Percentiles rank a stretch among this genome's conserved stretches.
These are phyloP conservation scores for Pseudococcus longispinus DNA, from an alignment of 2,888 invertebrate genomes.

Conservation along the genomic window DNA sequence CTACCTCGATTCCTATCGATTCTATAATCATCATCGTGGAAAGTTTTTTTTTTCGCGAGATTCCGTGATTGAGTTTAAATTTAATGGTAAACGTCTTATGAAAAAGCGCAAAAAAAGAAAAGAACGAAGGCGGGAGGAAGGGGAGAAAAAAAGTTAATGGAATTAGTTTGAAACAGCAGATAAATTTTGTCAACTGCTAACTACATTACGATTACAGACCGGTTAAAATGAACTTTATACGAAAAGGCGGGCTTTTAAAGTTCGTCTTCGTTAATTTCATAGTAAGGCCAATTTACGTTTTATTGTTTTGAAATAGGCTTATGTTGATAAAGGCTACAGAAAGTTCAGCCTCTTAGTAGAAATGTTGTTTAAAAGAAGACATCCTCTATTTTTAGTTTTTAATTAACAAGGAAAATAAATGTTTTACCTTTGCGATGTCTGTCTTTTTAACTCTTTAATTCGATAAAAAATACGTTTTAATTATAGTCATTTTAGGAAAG, in stretches of 20 bases:
- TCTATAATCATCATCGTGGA: neutral
- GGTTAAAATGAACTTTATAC: slow-evolving; percentile 46
- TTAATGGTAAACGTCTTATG: slow-evolving; percentile 4
- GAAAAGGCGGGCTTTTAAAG: slow-evolving; percentile 44
- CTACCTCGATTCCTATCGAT: slow-evolving; percentile 30
- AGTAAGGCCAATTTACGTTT: slow-evolving; percentile 45
- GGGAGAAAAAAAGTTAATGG: slow-evolving; percentile 39
- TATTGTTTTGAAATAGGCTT: slow-evolving; percentile 44
- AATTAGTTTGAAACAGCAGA: slow-evolving; percentile 46
- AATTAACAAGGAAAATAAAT: slow-evolving; percentile 40
- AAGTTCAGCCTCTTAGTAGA: slow-evolving; percentile 37
- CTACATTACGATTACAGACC: slow-evolving; percentile 46
- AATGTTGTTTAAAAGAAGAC: slow-evolving; percentile 31
- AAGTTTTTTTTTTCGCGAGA: neutral
- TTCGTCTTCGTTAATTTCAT: slow-evolving; percentile 43
- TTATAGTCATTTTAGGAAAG: slow-evolving; percentile 44
- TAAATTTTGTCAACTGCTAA: slow-evolving; percentile 45
- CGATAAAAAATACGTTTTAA: slow-evolving; percentile 46
- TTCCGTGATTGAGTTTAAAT: slow-evolving; percentile 16
- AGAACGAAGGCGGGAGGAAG: neutral
- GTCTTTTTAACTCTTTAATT: slow-evolving; percentile 38
- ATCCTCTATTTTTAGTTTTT: slow-evolving; percentile 39
- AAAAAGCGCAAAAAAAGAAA: slow-evolving; percentile 17
- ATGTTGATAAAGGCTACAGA: slow-evolving; percentile 36
- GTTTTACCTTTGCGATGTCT: slow-evolving; percentile 40